Conservation (phyloP, 2,888 invertebrate genomes). For the Drosophila mayaguana region DNA sequence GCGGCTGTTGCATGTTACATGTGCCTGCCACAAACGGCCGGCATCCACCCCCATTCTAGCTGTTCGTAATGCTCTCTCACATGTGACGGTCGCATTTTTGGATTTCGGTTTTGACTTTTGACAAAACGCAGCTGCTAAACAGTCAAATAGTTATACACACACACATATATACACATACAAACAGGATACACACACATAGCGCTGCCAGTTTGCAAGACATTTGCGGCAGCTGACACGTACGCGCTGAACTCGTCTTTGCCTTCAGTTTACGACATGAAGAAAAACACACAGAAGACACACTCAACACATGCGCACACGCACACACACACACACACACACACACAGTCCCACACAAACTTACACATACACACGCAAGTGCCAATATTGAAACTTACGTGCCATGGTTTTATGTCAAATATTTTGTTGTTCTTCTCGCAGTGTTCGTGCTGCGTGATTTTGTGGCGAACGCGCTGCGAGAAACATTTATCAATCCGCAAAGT, state of each 20-base stretch:
- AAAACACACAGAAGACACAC: constrained; percentile 7
- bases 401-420: constrained; percentile 72
- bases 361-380: constrained; percentile 34
- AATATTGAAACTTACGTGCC: constrained; percentile 66
- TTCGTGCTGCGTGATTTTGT: constrained; percentile 45
- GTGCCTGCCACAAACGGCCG: constrained; percentile 25
- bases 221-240: constrained; percentile 71
- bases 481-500: constrained; percentile 57
- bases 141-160: constrained; percentile 40
- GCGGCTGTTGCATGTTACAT: constrained; percentile 68
- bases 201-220: constrained; percentile 70
- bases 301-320: constrained; percentile 5
- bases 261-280: constrained; percentile 43
- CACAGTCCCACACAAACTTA: background rate
- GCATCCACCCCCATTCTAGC: background rate
- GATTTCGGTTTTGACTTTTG: constrained; percentile 62
- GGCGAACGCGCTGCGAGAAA: constrained; percentile 25
- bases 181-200: constrained; percentile 4
- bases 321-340: constrained; percentile 5
- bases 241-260: constrained; percentile 37
- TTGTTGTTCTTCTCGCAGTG: constrained; percentile 29
- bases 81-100: constrained; percentile 45
- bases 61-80: background rate
- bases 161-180: constrained; percentile 1
- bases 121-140: constrained; percentile 69